Evolutionary conservation across 2,113 vertebrate genomes (phyloP).

Genomic region (Halcyon senegalensis): DNA sequence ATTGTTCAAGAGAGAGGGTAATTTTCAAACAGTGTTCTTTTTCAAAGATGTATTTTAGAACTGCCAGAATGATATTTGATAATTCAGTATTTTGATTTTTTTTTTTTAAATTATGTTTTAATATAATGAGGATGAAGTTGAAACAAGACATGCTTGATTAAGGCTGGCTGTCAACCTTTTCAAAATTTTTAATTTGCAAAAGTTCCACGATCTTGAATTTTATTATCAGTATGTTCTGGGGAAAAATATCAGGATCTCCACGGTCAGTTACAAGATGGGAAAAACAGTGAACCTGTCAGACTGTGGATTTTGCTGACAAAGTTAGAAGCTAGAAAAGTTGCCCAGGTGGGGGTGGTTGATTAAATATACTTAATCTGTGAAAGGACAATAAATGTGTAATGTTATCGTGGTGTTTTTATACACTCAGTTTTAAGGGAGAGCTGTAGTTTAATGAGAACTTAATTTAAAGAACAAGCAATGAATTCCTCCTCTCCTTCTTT

Average conservation of each 20-base stretch:
- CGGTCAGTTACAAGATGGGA: neutral
- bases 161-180: neutral
- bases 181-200: neutral
- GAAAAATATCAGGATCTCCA: neutral
- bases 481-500: neutral
- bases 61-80: neutral
- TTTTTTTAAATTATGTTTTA: neutral
- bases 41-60: neutral
- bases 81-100: neutral
- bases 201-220: neutral
- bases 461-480: neutral
- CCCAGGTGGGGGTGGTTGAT: neutral
- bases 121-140: neutral
- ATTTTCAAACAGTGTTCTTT: neutral
- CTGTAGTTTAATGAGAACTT: neutral
- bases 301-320: neutral
- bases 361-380: neutral
- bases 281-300: neutral
- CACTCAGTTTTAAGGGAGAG: neutral
- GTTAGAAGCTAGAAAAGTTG: neutral
- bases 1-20: neutral
- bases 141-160: neutral
- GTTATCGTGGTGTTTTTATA: neutral
- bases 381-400: neutral
- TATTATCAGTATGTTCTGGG: neutral